A percentile compares a stretch with the other conserved stretches of the same genome.
phyloP scores from a whole-genome alignment of 1,140 invertebrate genomes.

The Drosophila ambigua region DNA sequence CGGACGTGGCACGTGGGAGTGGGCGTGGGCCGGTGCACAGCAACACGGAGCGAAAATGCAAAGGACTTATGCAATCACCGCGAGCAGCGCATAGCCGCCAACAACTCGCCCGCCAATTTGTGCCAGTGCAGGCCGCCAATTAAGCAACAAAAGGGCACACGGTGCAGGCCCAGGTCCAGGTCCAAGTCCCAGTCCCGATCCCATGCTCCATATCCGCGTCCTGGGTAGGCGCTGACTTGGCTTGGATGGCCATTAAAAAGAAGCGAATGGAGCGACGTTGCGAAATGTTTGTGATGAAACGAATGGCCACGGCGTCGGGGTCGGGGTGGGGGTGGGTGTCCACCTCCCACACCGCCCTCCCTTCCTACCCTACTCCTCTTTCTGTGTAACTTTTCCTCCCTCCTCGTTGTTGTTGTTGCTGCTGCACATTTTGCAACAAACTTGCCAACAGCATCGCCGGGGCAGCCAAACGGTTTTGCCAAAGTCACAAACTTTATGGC shows the following conservation, averaged over 20 bases:
- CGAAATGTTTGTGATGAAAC: conserved; percentile 72
- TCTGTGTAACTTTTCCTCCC: conserved; percentile 13
- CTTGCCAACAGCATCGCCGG: conserved; percentile 37
- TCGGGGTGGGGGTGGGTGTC: conserved; percentile 19
- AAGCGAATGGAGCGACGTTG: conserved; percentile 65
- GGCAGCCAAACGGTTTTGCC: conserved; percentile 43
- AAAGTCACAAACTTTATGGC: conserved; percentile 66
- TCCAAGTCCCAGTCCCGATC: too few relatives aligned
- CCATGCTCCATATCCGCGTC: too few relatives aligned
- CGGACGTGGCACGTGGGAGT: conserved; percentile 59
- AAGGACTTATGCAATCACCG: conserved; percentile 39
- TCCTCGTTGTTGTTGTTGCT: conserved; percentile 5
- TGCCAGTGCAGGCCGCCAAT: conserved; percentile 70
- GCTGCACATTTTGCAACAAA: conserved; percentile 76
- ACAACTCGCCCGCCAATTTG: conserved; percentile 37
- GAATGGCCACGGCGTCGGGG: conserved; percentile 31
- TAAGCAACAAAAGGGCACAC: conserved; percentile 66
- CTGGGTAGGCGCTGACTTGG: too few relatives aligned
- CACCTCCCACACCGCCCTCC: conserved; percentile 14
- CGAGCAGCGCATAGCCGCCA: background rate
- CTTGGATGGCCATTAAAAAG: conserved; percentile 64
- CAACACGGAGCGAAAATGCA: conserved; percentile 59
- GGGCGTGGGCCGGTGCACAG: conserved; percentile 22
- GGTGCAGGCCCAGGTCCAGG: too few relatives aligned
- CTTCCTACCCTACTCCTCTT: background rate